phyloP scores from a whole-genome alignment of 2,888 invertebrate genomes.

The Nemoura dubitans region DNA sequence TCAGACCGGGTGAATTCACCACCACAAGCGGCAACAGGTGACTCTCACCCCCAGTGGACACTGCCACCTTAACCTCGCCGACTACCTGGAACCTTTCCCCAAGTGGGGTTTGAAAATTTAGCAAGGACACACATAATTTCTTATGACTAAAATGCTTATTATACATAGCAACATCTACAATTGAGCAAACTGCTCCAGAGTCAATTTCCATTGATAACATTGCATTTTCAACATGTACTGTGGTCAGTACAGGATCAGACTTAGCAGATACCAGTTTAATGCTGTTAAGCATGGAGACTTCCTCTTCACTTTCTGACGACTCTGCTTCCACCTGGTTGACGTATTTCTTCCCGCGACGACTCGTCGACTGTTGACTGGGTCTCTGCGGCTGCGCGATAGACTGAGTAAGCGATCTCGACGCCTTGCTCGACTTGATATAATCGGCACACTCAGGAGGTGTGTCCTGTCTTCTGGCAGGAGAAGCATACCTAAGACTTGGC shows the following conservation, averaged over 20 bases:
- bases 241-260: not conserved
- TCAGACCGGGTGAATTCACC: not conserved
- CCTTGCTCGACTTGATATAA: too few species aligned
- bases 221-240: not conserved
- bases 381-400: too few species aligned
- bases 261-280: too few species aligned
- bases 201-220: constrained; percentile 24
- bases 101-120: not conserved
- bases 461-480: not conserved
- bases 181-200: constrained; percentile 21
- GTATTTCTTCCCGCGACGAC: too few species aligned
- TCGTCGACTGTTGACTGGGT: too few species aligned
- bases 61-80: not conserved
- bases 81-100: not conserved
- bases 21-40: not conserved
- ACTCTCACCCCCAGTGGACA: not conserved
- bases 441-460: constrained; percentile 17
- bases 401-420: too few species aligned
- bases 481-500: constrained; percentile 7
- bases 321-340: too few species aligned
- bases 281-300: not conserved
- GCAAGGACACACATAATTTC: not conserved
- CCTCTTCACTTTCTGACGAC: not conserved
- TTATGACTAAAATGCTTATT: not conserved
- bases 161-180: not conserved